Base-by-base conservation (phyloP, 37 sponge, comb jelly and placozoan species). In the Mnemiopsis leidyi region DNA sequence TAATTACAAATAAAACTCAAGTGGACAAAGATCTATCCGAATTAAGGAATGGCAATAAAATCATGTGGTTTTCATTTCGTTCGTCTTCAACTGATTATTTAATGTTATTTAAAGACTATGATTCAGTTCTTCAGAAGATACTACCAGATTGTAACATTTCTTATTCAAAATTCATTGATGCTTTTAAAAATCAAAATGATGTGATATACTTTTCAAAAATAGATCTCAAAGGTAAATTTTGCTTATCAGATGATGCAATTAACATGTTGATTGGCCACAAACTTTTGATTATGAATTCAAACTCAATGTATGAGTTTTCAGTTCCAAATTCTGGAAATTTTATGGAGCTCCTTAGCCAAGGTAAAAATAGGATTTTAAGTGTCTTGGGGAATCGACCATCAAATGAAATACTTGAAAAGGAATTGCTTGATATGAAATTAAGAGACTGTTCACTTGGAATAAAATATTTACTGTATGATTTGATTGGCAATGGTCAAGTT, bases 191-290 rank as follows among this genome's bases (percentile, higher is more conserved):
- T n/a, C 29, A 25, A n/a, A 23, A 20, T 21, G 28, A 69, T 69
- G 73, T 69, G 23, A 69, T 69, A 3, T 69, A 28, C 29, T 69
- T 69, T 25, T 28, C 24, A 3, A 69, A 69, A 69, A 20, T 25
- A 20, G 73, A 69, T 28, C 21, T 69, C 7, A 69, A 69, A 69
- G 73, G 28, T 28, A 69, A 25, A 25, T 69, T 69, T 20, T 69
- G 73, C n/a, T 69, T 69, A 69, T 69, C 73, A 69, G 73, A 69
- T 20, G 73, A 69, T 25, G 24, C 73, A 69, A 69, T 69, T 3
- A 28, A 21, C 2, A 69, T 5, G 7, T 25, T 69, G 29, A 69
- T 25, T 69, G 23, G 21, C 2, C 23, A 69, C 3, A 69, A 25
- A 69, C 29, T 69, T 69, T 69, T 69, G 73, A n/a, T 25, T 5